Conservation (phyloP, 2,113 vertebrate species). For the Tyrannus savana region DNA sequence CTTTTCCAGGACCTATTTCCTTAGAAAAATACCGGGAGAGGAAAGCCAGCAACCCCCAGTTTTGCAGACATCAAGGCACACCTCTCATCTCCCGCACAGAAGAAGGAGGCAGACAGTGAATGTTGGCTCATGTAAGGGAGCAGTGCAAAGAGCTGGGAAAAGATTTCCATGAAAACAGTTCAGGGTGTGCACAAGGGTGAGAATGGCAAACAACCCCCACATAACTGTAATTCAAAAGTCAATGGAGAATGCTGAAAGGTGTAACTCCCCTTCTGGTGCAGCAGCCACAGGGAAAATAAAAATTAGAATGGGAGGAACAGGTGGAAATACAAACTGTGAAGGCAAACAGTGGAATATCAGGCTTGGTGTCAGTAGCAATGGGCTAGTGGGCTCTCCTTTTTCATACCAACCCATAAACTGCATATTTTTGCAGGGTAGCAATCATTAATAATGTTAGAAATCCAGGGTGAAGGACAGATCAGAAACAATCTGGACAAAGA, state of each 20-base stretch:
- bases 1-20: accelerated
- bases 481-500: background rate
- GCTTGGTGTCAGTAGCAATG: background rate
- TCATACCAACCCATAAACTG: background rate
- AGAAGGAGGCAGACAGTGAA: background rate
- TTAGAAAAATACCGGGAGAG: background rate
- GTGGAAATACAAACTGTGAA: background rate
- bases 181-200: background rate
- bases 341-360: background rate
- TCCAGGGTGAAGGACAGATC: background rate
- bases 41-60: background rate
- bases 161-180: background rate
- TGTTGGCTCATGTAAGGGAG: background rate
- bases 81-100: background rate
- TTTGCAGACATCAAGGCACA: background rate
- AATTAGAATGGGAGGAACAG: background rate
- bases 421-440: background rate
- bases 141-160: background rate
- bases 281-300: background rate
- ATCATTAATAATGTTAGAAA: background rate
- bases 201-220: background rate
- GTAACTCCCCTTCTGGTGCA: background rate
- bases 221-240: background rate
- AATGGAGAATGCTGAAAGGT: background rate
- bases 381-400: background rate